Evolutionary conservation across 2,797 vertebrate species (phyloP).

Genomic region (Myotis vivesi): DNA sequence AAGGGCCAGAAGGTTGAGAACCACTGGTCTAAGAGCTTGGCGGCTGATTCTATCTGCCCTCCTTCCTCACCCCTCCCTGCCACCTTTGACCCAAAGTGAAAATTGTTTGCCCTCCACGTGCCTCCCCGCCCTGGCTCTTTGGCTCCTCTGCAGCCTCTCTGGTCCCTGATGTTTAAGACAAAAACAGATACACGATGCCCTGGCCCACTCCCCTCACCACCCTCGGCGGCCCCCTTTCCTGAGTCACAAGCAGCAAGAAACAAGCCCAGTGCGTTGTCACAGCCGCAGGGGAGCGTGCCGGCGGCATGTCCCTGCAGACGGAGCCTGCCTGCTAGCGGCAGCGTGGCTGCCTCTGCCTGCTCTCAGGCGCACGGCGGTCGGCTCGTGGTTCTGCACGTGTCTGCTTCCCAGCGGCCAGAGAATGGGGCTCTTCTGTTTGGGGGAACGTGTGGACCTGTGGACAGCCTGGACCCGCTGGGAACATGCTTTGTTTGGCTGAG

Average conservation of each 20-base stretch:
- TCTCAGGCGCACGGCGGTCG: accelerated
- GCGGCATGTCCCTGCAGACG: accelerated
- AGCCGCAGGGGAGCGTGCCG: neutral
- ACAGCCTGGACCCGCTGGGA: neutral
- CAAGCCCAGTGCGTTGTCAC: neutral
- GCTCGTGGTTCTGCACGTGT: neutral
- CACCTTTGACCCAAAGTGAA: neutral
- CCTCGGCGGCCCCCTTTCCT: neutral
- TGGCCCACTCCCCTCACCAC: no score
- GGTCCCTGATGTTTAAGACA: neutral
- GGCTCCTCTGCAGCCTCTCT: neutral
- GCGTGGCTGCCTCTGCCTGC: accelerated
- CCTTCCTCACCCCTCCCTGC: no score
- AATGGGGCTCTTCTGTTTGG: neutral
- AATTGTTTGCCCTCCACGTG: accelerated
- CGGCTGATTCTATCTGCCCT: accelerated
- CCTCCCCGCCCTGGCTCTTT: neutral
- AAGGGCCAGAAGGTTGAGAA: no score
- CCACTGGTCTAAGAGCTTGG: no score
- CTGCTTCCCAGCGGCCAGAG: neutral
- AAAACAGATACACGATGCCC: accelerated
- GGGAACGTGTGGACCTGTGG: neutral
- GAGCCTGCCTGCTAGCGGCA: accelerated
- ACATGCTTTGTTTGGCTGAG: accelerated
- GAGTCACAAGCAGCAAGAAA: neutral